Percentiles rank a stretch among this genome's conserved stretches.
Conservation (phyloP, 1,140 invertebrate genomes). For the Camponotus pennsylvanicus region DNA sequence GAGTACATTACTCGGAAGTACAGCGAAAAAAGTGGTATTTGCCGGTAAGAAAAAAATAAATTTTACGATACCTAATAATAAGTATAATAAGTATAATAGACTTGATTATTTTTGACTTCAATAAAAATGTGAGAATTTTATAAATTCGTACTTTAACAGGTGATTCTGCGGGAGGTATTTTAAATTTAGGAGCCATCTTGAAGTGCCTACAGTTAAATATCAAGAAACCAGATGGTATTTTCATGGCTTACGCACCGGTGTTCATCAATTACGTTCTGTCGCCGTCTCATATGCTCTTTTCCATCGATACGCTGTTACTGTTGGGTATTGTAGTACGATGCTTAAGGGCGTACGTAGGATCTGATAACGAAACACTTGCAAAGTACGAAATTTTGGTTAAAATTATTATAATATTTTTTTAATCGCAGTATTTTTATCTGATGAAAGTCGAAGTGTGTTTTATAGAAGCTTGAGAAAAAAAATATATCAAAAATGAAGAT, state of each 20-base stretch:
- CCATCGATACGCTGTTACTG: slow-evolving; percentile 97
- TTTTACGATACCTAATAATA: not conserved
- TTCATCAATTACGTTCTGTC: slow-evolving; percentile 95
- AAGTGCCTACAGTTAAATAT: slow-evolving; percentile 92
- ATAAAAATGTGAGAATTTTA: not conserved
- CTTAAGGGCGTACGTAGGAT: slow-evolving; percentile 88
- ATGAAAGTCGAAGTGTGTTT: no score
- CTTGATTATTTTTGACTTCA: no score
- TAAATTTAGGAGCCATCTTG: slow-evolving; percentile 92
- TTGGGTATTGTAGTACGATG: slow-evolving; percentile 96
- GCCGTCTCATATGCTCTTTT: slow-evolving; percentile 95
- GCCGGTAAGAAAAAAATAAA: slow-evolving; percentile 81
- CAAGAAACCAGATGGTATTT: slow-evolving; percentile 94
- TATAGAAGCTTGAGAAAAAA: no score
- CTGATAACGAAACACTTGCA: slow-evolving; percentile 73
- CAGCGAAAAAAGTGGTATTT: slow-evolving; percentile 88
- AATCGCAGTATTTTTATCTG: not conserved
- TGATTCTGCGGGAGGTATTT: slow-evolving; percentile 98
- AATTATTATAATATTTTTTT: not conserved
- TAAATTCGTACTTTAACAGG: slow-evolving; percentile 86
- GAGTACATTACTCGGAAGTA: slow-evolving; percentile 91
- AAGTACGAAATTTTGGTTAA: slow-evolving; percentile 56
- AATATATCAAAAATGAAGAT: no score
- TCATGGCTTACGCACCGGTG: slow-evolving; percentile 95
- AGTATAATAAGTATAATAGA: no score